These are phyloP conservation scores for Cantharis rufa DNA, from an alignment of 2,888 invertebrate species.

Conservation along the genomic window DNA sequence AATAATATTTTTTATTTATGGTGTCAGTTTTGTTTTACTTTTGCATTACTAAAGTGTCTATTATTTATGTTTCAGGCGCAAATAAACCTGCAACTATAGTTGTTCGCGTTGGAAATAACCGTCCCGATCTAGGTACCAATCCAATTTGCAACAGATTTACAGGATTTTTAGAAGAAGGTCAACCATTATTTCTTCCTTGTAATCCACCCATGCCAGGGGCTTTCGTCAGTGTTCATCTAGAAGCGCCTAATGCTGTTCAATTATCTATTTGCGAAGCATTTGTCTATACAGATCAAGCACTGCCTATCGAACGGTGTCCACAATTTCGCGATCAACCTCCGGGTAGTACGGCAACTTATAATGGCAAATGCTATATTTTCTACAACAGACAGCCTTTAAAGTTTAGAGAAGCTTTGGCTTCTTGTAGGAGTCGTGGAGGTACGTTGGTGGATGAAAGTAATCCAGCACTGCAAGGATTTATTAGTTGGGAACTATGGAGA, in stretches of 20 bases:
- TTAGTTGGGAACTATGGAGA: constrained; percentile 93
- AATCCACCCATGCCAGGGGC: constrained; percentile 95
- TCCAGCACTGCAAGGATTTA: constrained; percentile 90
- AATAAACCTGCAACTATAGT: constrained; percentile 83
- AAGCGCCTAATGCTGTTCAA: constrained; percentile 73
- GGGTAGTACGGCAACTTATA: constrained; percentile 90
- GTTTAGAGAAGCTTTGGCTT: constrained; percentile 78
- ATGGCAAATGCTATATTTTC: constrained; percentile 94
- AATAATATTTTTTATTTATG: not conserved
- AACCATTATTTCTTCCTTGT: constrained; percentile 89
- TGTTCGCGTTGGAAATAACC: constrained; percentile 89
- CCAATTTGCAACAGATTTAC: constrained; percentile 91
- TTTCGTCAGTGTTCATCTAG: constrained; percentile 89
- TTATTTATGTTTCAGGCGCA: constrained; percentile 61
- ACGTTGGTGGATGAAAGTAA: constrained; percentile 90
- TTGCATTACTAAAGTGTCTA: not conserved
- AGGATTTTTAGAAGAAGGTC: constrained; percentile 84
- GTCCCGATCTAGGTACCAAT: constrained; percentile 89
- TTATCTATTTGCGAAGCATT: constrained; percentile 92
- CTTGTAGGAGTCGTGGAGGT: constrained; percentile 69
- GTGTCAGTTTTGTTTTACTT: not conserved
- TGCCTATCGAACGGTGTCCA: constrained; percentile 90
- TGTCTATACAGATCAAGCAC: constrained; percentile 89
- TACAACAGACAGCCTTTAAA: constrained; percentile 83
- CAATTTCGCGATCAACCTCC: constrained; percentile 92